Base-by-base conservation (phyloP, 2,797 vertebrate species). In the Semotilus atromaculatus region DNA sequence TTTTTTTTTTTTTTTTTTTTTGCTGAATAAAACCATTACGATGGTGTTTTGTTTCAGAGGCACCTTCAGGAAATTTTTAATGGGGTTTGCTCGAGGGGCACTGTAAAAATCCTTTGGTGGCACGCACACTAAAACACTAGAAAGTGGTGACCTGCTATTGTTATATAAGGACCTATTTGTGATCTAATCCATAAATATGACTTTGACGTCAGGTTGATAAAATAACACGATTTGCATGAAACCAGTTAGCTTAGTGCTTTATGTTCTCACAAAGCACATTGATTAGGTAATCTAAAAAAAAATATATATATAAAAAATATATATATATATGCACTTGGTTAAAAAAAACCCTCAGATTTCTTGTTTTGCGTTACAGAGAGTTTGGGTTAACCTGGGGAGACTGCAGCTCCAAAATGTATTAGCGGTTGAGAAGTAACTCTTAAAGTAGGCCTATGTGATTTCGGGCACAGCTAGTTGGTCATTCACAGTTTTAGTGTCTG, bases 1-100 rank as follows among this genome's bases (percentile, higher is more conserved):
- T n/a, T n/a, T n/a, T n/a, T n/a, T n/a, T n/a, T n/a, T n/a, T n/a
- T n/a, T n/a, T 21, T 75, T 78, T 70, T n/a, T 21, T 75, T 78
- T 70, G 48, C 38, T 45, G 19, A 68, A 78, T 55, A 68, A 70
- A 76, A 71, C 51, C 23, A 70, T 68, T 84, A 84, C 31, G 34
- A 58, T 70, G 66, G 26, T 53, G 73, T 77, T 67, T 9, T 70
- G 45, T 76, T 53, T 53, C 62, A 31, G 29, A 31, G 62, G 62
- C 29, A 16, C 16, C 7, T 64, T 64, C 29, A 64, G 62, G 62
- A 31, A 2, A 31, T 64, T 64, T 31, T 16, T 18, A 7, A 31
- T 31, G 14, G 62, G 29, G 62, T 19, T 64, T 13, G 14, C 29
- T 31, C 8, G 16, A 8, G 62, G 62, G 7, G 14, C 62, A 64